Base-by-base conservation (phyloP, 2,113 vertebrate species). In the Lagopus muta region DNA sequence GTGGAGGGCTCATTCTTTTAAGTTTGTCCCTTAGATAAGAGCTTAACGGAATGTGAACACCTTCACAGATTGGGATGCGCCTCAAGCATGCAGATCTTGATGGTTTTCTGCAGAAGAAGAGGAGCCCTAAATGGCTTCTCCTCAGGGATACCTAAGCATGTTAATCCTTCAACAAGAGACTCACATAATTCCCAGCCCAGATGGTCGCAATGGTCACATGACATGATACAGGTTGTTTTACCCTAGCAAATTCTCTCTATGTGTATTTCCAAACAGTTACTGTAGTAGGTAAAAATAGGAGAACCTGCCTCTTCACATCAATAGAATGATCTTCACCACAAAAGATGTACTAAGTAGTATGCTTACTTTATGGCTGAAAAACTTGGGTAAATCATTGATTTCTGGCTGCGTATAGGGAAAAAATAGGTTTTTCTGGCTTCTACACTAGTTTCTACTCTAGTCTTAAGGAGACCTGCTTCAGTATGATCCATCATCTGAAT, bases 401-500 rank as follows among this genome's bases (percentile, higher is more conserved):
- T 64, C 60, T 71, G 17, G 2, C 16, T 47, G 5, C 6, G 21
- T 48, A 10, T 17, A 57, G 42, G 10, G 10, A 73, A 85, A 95
- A 67, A 3, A 13, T 28, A 54, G 40, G 50, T 24, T 91, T 76
- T 89, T 87, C 89, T 82, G 62, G 38, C 52, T 86, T 38, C 43
- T 2, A 7, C 19, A 66, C 70, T 34, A 70, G 48, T 19, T 74
- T 32, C 40, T 88, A 61, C 32, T 54, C 13, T 48, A 85, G 34
- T 34, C 69, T 74, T 58, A 58, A 38, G 27, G 42, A 91, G 64
- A 80, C 50, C 86, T 60, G 70, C 88, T 70, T 70, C 55, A 76
- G 86, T 10, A 75, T 58, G 75, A 82, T 86, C 72, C 76, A 58
- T 45, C 67, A 80, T 30, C 38, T 57, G 75, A 89, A 88, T 67